Percentiles rank a stretch among this genome's conserved stretches.
These are phyloP conservation scores for Galerucella nymphaeae DNA, from an alignment of 2,888 invertebrate genomes.

Conservation along the genomic window DNA sequence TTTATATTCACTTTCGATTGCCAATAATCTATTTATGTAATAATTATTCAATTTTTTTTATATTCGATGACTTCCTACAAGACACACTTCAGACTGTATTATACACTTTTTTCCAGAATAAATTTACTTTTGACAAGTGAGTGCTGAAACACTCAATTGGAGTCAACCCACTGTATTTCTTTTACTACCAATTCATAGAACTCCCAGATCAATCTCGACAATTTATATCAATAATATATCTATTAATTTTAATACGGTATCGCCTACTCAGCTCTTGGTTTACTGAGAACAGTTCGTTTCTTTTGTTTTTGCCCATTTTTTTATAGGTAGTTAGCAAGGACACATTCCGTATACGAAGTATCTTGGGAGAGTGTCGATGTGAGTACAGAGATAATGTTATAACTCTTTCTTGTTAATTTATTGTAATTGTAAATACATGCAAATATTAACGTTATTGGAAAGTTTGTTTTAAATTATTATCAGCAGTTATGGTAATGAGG, in stretches of 20 bases:
- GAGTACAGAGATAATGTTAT: neutral
- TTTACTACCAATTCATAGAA: slow-evolving; percentile 12
- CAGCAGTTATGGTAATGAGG: neutral
- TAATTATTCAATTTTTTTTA: neutral
- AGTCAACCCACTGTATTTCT: slow-evolving; percentile 3
- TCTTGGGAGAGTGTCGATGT: slow-evolving; percentile 4
- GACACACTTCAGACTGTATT: neutral
- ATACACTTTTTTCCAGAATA: neutral
- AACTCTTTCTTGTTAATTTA: neutral
- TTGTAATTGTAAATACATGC: neutral
- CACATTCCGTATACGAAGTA: slow-evolving; percentile 8
- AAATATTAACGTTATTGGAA: neutral
- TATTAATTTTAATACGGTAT: slow-evolving; percentile 18
- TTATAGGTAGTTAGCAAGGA: slow-evolving; percentile 5
- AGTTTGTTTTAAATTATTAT: neutral
- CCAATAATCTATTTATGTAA: neutral
- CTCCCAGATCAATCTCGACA: slow-evolving; percentile 14
- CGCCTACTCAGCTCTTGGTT: slow-evolving; percentile 13
- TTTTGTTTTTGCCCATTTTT: slow-evolving; percentile 2
- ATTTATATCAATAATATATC: slow-evolving; percentile 19
- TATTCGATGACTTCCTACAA: neutral
- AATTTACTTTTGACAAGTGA: neutral
- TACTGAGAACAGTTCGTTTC: neutral
- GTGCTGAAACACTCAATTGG: neutral
- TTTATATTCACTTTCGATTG: neutral